These are phyloP conservation scores for Druceiella hillmani DNA, from an alignment of 2,888 invertebrate genomes.

Conservation along the genomic window DNA sequence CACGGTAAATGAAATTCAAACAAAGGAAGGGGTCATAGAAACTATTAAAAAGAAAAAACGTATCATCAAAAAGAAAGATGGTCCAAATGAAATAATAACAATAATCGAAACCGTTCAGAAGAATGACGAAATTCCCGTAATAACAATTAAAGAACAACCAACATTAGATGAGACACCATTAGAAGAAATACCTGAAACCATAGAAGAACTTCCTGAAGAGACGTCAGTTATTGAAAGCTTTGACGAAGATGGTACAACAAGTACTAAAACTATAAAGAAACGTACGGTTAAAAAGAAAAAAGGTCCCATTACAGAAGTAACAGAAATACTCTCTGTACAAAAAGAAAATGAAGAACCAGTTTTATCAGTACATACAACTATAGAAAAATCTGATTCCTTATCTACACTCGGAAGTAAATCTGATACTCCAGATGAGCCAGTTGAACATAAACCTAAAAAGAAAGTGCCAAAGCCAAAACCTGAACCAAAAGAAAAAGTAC, in stretches of 20 bases:
- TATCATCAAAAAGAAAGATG: conserved; percentile 31
- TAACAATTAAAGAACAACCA: conserved; percentile 33
- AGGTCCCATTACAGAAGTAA: conserved; percentile 9
- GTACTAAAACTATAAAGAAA: conserved; percentile 17
- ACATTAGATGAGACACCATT: conserved; percentile 27
- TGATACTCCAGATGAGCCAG: background rate
- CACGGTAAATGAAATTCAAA: conserved; percentile 16
- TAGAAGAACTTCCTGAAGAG: conserved; percentile 29
- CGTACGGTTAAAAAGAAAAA: conserved; percentile 13
- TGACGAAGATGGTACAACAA: conserved; percentile 19
- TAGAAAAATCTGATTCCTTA: background rate
- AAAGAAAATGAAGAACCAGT: conserved; percentile 28
- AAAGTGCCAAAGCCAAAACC: conserved; percentile 33
- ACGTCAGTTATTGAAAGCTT: conserved; percentile 27
- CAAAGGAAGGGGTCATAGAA: conserved; percentile 7
- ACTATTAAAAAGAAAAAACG: conserved; percentile 25
- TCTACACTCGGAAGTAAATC: background rate
- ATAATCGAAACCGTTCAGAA: conserved; percentile 44
- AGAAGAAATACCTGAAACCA: conserved; percentile 29
- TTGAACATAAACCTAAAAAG: conserved; percentile 13
- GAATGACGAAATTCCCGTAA: conserved; percentile 38
- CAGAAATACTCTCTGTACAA: conserved; percentile 27
- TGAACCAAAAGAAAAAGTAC: conserved; percentile 37
- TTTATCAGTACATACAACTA: conserved; percentile 23
- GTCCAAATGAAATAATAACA: conserved; percentile 34